A percentile compares a stretch with the other conserved stretches of the same genome.
Conservation (phyloP, 2,888 invertebrate genomes). For the Chrysolina americana region DNA sequence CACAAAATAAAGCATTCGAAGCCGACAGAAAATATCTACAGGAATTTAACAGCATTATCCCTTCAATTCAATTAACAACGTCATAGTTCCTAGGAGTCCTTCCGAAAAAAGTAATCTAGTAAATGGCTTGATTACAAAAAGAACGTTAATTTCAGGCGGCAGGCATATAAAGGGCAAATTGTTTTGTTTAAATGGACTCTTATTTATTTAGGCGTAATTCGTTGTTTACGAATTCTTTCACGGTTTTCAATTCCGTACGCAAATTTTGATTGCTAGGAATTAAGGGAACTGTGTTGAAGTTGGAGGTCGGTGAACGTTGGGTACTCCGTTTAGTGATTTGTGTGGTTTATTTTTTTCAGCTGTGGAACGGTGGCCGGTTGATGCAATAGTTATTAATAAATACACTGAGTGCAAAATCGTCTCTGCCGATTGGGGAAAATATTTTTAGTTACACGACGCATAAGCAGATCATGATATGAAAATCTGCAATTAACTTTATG, state of each 20-base stretch:
- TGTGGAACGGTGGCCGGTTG: too few relatives aligned
- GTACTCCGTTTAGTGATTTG: neutral
- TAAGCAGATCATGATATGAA: too few relatives aligned
- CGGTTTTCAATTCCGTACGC: neutral
- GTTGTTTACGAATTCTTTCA: neutral
- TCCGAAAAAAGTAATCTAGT: neutral
- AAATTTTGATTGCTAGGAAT: constrained; percentile 7
- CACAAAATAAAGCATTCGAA: too few relatives aligned
- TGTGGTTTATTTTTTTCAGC: too few relatives aligned
- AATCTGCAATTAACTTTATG: too few relatives aligned
- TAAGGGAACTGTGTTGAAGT: neutral
- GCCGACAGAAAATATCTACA: too few relatives aligned
- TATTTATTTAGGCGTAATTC: constrained; percentile 3
- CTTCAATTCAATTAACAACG: neutral
- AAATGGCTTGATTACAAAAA: neutral
- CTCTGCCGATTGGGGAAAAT: too few relatives aligned
- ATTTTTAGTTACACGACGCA: too few relatives aligned
- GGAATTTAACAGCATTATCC: neutral
- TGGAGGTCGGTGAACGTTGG: neutral
- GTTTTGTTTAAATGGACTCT: neutral
- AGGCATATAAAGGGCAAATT: neutral
- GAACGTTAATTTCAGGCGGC: neutral
- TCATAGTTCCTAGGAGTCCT: neutral
- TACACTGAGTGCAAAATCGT: too few relatives aligned
- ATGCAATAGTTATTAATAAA: too few relatives aligned